Evolutionary conservation across 2,888 invertebrate species (phyloP).

Genomic region (Plagodis pulveraria): DNA sequence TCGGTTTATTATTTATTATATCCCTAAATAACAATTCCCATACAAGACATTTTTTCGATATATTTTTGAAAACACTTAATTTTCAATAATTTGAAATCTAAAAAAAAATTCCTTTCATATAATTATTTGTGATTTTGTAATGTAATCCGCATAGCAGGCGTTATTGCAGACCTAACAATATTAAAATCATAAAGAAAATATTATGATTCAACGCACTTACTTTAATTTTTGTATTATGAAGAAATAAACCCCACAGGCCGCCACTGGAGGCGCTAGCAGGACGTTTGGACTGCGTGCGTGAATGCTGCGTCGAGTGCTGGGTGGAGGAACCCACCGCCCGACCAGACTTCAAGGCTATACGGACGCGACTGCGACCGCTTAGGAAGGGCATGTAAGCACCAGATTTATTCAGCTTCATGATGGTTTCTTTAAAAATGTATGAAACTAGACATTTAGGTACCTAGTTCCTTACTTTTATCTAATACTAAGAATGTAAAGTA

Average conservation of each 20-base stretch:
- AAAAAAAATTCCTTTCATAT: no score
- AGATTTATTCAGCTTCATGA: neutral
- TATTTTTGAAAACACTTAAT: no score
- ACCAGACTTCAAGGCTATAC: slow-evolving; percentile 93
- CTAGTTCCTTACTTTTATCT: neutral
- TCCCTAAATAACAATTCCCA: no score
- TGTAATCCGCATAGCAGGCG: no score
- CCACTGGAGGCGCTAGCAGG: slow-evolving; percentile 91
- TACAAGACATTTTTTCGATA: no score
- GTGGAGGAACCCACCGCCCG: slow-evolving; percentile 90
- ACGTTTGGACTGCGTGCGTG: slow-evolving; percentile 93
- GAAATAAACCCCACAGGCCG: slow-evolving; percentile 82
- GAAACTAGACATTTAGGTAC: neutral
- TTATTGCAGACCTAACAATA: no score
- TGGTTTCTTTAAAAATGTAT: neutral
- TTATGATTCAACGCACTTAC: no score
- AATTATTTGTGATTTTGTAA: no score
- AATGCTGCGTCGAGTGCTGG: slow-evolving; percentile 95
- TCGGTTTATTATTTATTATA: no score
- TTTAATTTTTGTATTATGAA: neutral
- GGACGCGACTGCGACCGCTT: slow-evolving; percentile 91
- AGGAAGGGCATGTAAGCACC: slow-evolving; percentile 93
- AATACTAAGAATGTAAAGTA: no score
- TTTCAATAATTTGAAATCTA: no score
- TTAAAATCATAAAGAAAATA: no score